Conservation (phyloP, 64 coral and sea anemone species). For the Cladopsammia gracilis region DNA sequence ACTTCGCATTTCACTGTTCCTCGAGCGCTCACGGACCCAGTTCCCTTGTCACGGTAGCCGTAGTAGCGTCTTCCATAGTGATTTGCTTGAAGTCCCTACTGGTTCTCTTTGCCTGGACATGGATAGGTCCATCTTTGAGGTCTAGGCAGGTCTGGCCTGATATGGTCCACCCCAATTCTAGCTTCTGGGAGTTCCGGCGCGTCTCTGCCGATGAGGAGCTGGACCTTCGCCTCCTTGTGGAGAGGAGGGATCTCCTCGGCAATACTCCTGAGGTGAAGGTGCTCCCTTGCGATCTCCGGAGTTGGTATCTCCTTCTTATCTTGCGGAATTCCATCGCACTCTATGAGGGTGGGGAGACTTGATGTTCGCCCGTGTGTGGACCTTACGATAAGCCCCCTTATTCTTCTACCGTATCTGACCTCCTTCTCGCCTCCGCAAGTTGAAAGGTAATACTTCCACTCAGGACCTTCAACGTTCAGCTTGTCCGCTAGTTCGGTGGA, state of each 20-base stretch:
- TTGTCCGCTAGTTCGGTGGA: neutral
- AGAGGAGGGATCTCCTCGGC: neutral
- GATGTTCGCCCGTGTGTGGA: neutral
- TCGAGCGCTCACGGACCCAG: too few species aligned
- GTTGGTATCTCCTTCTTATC: neutral
- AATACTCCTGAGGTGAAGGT: neutral
- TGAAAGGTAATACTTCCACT: constrained; percentile 17
- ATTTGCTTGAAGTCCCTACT: neutral
- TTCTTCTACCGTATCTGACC: constrained; percentile 16
- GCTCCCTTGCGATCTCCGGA: neutral
- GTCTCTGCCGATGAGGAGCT: neutral
- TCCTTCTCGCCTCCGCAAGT: neutral
- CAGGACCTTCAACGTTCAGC: neutral
- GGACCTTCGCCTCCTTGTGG: neutral
- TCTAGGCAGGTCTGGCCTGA: neutral
- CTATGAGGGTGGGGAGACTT: neutral
- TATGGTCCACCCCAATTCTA: neutral
- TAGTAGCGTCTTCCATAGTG: too few species aligned
- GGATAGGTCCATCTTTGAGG: neutral
- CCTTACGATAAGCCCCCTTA: neutral
- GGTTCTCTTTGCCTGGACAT: neutral
- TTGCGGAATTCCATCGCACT: neutral
- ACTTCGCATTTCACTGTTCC: too few species aligned
- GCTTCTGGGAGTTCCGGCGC: neutral
- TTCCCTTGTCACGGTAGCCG: too few species aligned